Percentiles rank a stretch among this genome's conserved stretches.
Evolutionary conservation across 2,888 invertebrate genomes (phyloP).

Genomic region (Drosophila picticornis): DNA sequence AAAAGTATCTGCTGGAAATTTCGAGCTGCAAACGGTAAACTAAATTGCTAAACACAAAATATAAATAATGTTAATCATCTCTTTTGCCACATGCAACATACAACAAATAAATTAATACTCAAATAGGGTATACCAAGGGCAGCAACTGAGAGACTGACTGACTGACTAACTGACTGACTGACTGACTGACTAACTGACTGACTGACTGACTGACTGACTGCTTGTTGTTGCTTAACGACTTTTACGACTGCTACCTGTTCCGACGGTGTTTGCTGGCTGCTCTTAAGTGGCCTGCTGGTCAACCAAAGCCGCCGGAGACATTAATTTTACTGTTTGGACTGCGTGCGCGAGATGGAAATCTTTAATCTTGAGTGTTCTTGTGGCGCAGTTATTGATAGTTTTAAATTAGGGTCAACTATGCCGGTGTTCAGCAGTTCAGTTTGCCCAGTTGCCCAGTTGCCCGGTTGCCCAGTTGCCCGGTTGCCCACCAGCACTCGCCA

Average conservation of each 20-base stretch:
- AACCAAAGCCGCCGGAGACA: constrained; percentile 65
- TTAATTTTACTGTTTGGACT: constrained; percentile 79
- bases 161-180: background rate
- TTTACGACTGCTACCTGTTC: constrained; percentile 68
- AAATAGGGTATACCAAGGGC: constrained; percentile 13
- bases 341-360: constrained; percentile 74
- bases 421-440: constrained; percentile 40
- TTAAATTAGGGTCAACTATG: constrained; percentile 79
- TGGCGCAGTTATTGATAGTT: constrained; percentile 78
- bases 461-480: background rate
- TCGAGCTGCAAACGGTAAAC: background rate
- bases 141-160: background rate
- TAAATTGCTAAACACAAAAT: background rate
- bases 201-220: background rate
- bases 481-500: constrained; percentile 26
- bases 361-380: constrained; percentile 55
- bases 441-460: background rate
- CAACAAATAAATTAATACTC: background rate
- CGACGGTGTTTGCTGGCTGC: constrained; percentile 34
- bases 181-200: background rate
- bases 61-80: background rate
- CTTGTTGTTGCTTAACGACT: constrained; percentile 65
- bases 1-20: background rate
- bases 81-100: background rate
- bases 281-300: constrained; percentile 73